These are phyloP conservation scores for Candidula unifasciata DNA, from an alignment of 2,888 invertebrate species.

Conservation along the genomic window DNA sequence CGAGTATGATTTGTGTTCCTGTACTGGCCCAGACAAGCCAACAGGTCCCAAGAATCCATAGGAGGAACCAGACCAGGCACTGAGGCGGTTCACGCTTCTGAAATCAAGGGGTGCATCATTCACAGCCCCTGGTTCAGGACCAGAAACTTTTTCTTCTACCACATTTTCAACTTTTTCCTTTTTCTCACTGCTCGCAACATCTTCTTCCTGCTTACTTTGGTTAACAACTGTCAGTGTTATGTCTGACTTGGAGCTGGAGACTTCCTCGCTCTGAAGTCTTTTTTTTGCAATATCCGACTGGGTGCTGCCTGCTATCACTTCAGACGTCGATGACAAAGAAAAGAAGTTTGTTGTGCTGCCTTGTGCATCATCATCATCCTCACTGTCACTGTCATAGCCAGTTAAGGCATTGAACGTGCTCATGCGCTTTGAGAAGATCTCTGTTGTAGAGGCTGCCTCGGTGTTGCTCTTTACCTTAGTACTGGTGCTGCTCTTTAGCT, in stretches of 20 bases:
- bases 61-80: constrained; percentile 45
- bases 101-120: constrained; percentile 57
- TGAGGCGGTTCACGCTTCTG: constrained; percentile 35
- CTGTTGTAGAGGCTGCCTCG: constrained; percentile 34
- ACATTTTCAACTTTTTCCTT: background rate
- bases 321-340: constrained; percentile 43
- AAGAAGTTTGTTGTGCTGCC: constrained; percentile 49
- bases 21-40: constrained; percentile 34
- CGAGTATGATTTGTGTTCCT: background rate
- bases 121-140: constrained; percentile 46
- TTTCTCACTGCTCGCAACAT: constrained; percentile 6
- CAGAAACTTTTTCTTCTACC: constrained; percentile 31
- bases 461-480: background rate
- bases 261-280: constrained; percentile 39
- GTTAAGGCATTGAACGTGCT: constrained; percentile 49
- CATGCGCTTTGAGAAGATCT: constrained; percentile 53
- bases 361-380: constrained; percentile 32
- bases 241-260: constrained; percentile 36
- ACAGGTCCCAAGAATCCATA: constrained; percentile 39
- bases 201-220: background rate
- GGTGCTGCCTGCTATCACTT: constrained; percentile 13
- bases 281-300: background rate
- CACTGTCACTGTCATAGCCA: constrained; percentile 50
- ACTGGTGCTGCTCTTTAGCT: background rate
- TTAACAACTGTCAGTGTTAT: background rate